phyloP scores from a whole-genome alignment of 2,113 vertebrate genomes.

The Sinocyclocheilus anshuiensis region DNA sequence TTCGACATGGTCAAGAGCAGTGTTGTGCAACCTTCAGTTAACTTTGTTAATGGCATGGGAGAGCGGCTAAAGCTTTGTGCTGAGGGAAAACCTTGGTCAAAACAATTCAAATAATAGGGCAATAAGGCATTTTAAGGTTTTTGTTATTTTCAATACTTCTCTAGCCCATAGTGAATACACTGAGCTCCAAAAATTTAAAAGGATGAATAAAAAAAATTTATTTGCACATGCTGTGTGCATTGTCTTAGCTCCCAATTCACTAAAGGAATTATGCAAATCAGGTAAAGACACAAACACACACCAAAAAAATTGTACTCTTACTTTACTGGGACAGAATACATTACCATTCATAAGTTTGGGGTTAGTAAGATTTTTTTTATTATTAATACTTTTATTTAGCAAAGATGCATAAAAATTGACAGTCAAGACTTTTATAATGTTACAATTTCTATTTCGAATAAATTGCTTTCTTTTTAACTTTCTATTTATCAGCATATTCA shows the following conservation, averaged over 20 bases:
- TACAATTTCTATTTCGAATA: not conserved
- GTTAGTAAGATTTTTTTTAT: no score
- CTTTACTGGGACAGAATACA: not conserved
- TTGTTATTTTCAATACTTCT: not conserved
- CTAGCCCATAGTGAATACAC: not conserved
- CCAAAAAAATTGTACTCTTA: not conserved
- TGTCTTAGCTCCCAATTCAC: not conserved
- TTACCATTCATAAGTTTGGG: no score
- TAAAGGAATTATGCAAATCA: not conserved
- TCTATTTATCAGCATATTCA: not conserved
- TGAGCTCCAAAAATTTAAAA: not conserved
- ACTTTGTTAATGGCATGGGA: slow-evolving; percentile 33
- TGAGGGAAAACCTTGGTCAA: not conserved
- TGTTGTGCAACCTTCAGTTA: slow-evolving; percentile 23
- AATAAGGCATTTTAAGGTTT: not conserved
- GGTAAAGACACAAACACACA: not conserved
- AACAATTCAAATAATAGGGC: not conserved
- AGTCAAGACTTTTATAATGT: not conserved
- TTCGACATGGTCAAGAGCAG: slow-evolving; percentile 37
- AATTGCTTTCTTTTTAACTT: not conserved
- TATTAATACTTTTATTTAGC: not conserved
- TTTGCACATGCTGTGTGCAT: not conserved
- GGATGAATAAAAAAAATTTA: not conserved
- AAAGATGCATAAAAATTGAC: not conserved
- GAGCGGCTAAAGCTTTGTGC: not conserved